A percentile compares a stretch with the other conserved stretches of the same genome.
phyloP scores from a whole-genome alignment of 1,140 invertebrate genomes.

The Tetraneura akinire region DNA sequence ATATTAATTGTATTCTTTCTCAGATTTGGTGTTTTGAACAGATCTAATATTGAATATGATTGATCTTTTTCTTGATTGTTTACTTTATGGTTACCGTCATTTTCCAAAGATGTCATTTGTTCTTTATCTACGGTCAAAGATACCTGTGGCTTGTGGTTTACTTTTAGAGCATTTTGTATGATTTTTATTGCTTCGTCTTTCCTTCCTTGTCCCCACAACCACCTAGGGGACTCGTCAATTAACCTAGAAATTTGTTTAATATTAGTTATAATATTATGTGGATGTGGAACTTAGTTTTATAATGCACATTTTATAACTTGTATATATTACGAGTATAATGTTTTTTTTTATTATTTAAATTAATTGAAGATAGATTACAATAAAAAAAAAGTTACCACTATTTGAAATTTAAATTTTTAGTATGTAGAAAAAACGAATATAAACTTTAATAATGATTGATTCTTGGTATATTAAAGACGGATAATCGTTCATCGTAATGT shows the following conservation, averaged over 20 bases:
- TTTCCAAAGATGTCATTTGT: slow-evolving; percentile 8
- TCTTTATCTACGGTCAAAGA: slow-evolving; percentile 38
- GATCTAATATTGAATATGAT: slow-evolving; percentile 65
- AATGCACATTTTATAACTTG: too few relatives aligned
- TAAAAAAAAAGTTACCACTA: too few relatives aligned
- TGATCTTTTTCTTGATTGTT: slow-evolving; percentile 19
- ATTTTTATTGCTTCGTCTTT: slow-evolving; percentile 71
- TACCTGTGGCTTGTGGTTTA: slow-evolving; percentile 61
- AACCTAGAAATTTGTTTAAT: slow-evolving; percentile 60
- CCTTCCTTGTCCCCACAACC: slow-evolving; percentile 79
- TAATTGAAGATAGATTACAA: too few relatives aligned
- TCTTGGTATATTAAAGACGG: too few relatives aligned
- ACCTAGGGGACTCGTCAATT: slow-evolving; percentile 82
- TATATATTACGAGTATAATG: too few relatives aligned
- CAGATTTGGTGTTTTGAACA: slow-evolving; percentile 78
- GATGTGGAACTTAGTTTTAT: too few relatives aligned
- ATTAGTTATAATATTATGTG: background rate
- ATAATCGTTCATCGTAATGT: too few relatives aligned
- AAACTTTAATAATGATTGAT: too few relatives aligned
- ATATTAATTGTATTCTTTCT: slow-evolving; percentile 78
- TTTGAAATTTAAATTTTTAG: too few relatives aligned
- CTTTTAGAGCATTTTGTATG: slow-evolving; percentile 70
- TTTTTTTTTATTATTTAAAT: too few relatives aligned
- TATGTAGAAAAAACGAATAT: too few relatives aligned
- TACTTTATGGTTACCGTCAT: background rate